Percentiles rank a stretch among this genome's conserved stretches.
These are phyloP conservation scores for Carcina quercana DNA, from an alignment of 2,888 invertebrate species.

Conservation along the genomic window DNA sequence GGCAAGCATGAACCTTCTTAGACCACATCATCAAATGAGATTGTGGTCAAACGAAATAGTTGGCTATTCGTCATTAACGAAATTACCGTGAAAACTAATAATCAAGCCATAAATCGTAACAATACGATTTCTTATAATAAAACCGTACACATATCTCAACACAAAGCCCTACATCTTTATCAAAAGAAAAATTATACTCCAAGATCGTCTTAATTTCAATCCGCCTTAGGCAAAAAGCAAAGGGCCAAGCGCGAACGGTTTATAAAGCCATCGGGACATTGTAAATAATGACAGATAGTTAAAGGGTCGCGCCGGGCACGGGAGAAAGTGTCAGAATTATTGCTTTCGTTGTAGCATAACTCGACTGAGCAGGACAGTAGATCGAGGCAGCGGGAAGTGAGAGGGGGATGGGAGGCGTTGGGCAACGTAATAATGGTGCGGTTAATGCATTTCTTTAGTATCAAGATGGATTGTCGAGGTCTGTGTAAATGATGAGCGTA, in stretches of 20 bases:
- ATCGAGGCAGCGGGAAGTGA: no score
- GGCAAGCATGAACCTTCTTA: no score
- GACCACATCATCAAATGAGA: no score
- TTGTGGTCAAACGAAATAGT: no score
- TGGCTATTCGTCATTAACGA: no score
- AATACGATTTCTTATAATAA: background rate
- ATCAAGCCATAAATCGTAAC: no score
- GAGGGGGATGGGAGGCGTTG: constrained; percentile 12
- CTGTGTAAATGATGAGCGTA: constrained; percentile 2
- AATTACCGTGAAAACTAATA: no score
- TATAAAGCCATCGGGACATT: constrained; percentile 29
- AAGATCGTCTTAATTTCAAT: no score
- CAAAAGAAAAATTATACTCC: no score
- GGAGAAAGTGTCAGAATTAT: constrained; percentile 58
- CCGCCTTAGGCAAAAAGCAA: no score
- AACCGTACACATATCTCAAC: background rate
- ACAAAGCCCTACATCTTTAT: no score
- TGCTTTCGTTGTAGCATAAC: constrained; percentile 26
- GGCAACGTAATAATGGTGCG: constrained; percentile 5
- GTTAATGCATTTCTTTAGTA: constrained; percentile 11
- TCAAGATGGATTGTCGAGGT: constrained; percentile 10
- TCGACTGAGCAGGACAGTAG: background rate
- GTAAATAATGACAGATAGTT: constrained; percentile 37
- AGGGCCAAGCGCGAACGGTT: background rate
- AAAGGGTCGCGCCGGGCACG: constrained; percentile 33